Conservation (phyloP, 2,888 invertebrate genomes). For the Cepaea hortensis region DNA sequence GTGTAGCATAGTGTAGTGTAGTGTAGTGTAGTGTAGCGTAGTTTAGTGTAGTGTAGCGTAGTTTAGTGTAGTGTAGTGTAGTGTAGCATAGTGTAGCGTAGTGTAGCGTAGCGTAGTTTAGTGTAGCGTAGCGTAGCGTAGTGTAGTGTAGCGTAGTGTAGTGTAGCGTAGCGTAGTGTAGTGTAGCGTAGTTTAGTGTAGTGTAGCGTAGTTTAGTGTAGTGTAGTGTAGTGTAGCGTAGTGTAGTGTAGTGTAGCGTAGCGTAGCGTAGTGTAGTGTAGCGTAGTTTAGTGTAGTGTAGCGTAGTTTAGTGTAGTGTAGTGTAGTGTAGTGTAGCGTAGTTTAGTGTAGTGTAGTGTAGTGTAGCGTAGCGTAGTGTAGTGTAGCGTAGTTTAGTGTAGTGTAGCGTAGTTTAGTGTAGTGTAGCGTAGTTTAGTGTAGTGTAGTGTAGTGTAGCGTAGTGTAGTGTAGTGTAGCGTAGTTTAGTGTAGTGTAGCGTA, state of each 20-base stretch:
- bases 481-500: background rate
- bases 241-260: background rate
- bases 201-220: background rate
- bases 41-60: background rate
- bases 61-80: background rate
- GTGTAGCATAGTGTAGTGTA: constrained; percentile 12
- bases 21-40: constrained; percentile 36
- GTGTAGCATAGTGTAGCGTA: background rate
- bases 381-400: background rate
- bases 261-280: background rate
- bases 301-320: constrained; percentile 6
- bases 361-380: background rate
- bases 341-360: background rate
- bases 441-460: background rate
- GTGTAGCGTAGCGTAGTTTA: constrained; percentile 6
- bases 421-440: background rate
- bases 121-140: background rate
- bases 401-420: background rate
- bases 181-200: background rate
- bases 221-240: background rate
- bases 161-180: background rate
- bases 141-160: constrained; percentile 7
- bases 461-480: background rate
- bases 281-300: constrained; percentile 10
- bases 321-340: constrained; percentile 9